Base-by-base conservation (phyloP, 1,140 invertebrate species). In the Drosophila mojavensis region DNA sequence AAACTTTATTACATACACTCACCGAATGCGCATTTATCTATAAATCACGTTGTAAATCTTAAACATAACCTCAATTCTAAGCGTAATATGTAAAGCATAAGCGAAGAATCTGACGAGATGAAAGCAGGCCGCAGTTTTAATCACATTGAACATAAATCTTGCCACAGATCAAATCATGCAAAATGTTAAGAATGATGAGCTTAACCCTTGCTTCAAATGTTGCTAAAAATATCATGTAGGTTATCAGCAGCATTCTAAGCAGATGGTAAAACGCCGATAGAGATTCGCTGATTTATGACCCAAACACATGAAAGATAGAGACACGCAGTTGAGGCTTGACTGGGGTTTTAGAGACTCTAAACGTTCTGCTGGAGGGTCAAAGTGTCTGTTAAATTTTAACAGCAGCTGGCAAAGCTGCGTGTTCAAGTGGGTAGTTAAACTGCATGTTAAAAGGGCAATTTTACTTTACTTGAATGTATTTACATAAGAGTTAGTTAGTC, bases 231-330 rank as follows among this genome's bases (percentile, higher is more conserved):
- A 55, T 55, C 7, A 55, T 55, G 9, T 59, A 17, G 56, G 56
- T 59, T 45, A 59, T 59, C 56, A 28, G 39, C 39, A 28, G n/a
- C 20, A 58, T 58, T 43, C 6, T 43, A 24, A 6, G 24, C 39
- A 45, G 39, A 59, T 59, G 7, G 41, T 30, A 10, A n/a, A 9
- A 33, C 4, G 36, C 28, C 7, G 43, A 60, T 33, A 33, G 56
- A 17, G 15, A 11, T 17, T 6, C 28, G 5, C 5, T 47, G 58
- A 60, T 60, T 60, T 60, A 60, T 60, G 26, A 33, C n/a, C 17
- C 15, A 60, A 20, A 60, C 58, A 60, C 58, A 60, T 60, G 58
- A 60, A 60, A 48, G 43, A 39, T 0, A 7, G 15, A 48, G 28
- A 48, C 13, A 30, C 15, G n/a, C 41, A 55, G 20, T 13, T 39